Conservation (phyloP, 2,797 vertebrate genomes). For the Fringilla coelebs region DNA sequence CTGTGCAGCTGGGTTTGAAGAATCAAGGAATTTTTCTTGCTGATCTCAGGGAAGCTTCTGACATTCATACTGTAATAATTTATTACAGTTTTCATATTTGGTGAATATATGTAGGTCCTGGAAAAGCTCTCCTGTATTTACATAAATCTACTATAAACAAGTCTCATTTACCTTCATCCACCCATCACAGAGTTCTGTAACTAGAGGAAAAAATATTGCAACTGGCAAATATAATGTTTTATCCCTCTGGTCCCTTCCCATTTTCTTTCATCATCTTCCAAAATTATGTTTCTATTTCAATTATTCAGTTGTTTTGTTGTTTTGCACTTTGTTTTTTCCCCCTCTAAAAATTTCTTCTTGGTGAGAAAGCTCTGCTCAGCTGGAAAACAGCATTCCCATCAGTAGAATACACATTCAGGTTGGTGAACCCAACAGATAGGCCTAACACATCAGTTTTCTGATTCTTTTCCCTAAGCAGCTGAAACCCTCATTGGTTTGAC, state of each 20-base stretch:
- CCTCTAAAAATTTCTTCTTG: neutral
- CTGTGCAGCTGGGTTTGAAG: neutral
- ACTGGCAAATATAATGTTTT: slow-evolving; percentile 31
- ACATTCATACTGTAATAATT: slow-evolving; percentile 44
- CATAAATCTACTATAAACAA: slow-evolving; percentile 46
- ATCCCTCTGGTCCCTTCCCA: slow-evolving; percentile 2
- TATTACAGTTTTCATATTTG: slow-evolving; percentile 45
- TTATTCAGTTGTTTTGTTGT: neutral
- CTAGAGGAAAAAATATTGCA: slow-evolving; percentile 43
- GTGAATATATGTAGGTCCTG: slow-evolving; percentile 38
- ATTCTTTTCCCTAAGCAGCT: neutral
- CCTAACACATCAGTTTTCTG: neutral
- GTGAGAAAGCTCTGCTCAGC: neutral
- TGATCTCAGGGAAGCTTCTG: slow-evolving; percentile 39
- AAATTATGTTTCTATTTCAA: slow-evolving; percentile 6
- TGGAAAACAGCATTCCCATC: neutral
- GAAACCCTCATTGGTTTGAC: neutral
- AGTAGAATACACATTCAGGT: neutral
- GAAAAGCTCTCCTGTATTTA: slow-evolving; percentile 45
- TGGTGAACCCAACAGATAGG: neutral
- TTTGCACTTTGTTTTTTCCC: neutral
- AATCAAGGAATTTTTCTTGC: neutral
- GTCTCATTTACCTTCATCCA: slow-evolving; percentile 36
- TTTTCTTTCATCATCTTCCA: slow-evolving; percentile 44
- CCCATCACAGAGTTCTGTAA: slow-evolving; percentile 10